Conservation (phyloP, 1,140 invertebrate genomes). For the Drosophila cardini region DNA sequence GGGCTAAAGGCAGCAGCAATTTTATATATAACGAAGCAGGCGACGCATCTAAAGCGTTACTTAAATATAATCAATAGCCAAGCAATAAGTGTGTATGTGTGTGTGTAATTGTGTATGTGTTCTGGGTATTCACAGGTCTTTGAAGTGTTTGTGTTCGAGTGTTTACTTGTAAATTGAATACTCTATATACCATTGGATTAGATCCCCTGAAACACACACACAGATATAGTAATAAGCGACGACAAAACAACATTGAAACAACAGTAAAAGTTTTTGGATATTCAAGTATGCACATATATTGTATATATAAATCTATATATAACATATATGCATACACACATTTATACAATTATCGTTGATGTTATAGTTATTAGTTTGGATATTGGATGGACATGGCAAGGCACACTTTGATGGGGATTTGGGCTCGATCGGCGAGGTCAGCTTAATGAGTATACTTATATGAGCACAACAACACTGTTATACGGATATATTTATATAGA, state of each 20-base stretch:
- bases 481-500: conserved; percentile 72
- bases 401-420: conserved; percentile 55
- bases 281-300: not conserved
- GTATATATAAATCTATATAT: conserved; percentile 30
- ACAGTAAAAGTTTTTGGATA: conserved; percentile 30
- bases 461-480: conserved; percentile 73
- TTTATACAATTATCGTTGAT: conserved; percentile 30
- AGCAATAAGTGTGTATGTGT: conserved; percentile 20
- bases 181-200: not conserved
- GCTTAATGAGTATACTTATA: conserved; percentile 58
- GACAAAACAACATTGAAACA: conserved; percentile 67
- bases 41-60: conserved; percentile 46
- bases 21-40: conserved; percentile 41
- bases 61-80: conserved; percentile 31
- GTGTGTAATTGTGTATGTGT: conserved; percentile 21
- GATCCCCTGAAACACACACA: conserved; percentile 9
- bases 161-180: not conserved
- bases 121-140: conserved; percentile 49
- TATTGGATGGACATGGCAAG: conserved; percentile 63
- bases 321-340: conserved; percentile 26
- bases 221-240: conserved; percentile 54
- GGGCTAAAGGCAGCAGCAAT: conserved; percentile 24
- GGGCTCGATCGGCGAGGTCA: conserved; percentile 56
- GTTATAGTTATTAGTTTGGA: conserved; percentile 43
- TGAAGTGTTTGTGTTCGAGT: conserved; percentile 18